A percentile compares a stretch with the other conserved stretches of the same genome.
phyloP scores from a whole-genome alignment of 2,797 vertebrate species.

The Aeoliscus strigatus region DNA sequence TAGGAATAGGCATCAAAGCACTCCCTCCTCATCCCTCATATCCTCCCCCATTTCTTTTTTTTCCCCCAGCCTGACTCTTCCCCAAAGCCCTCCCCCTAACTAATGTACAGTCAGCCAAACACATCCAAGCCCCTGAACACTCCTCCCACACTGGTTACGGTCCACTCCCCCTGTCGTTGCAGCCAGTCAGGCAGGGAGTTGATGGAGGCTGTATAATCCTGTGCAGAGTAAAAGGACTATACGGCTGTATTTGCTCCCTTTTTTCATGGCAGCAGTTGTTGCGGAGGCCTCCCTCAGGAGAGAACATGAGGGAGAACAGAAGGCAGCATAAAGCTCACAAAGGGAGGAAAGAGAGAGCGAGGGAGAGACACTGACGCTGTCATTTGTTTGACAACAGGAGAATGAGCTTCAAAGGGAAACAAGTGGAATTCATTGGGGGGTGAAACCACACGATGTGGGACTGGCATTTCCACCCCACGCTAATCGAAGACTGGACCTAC shows the following conservation, averaged over 20 bases:
- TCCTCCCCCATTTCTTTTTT: slow-evolving; percentile 16
- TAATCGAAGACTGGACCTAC: slow-evolving; percentile 35
- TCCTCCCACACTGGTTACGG: slow-evolving; percentile 41
- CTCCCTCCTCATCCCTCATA: slow-evolving; percentile 23
- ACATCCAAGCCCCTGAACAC: slow-evolving; percentile 23
- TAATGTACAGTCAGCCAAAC: slow-evolving; percentile 16
- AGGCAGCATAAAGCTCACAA: slow-evolving; percentile 49
- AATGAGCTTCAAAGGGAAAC: slow-evolving; percentile 31
- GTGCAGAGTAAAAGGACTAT: slow-evolving; percentile 40
- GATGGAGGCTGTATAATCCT: slow-evolving; percentile 48
- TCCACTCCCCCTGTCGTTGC: slow-evolving; percentile 35
- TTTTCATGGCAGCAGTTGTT: slow-evolving; percentile 54
- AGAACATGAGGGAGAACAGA: slow-evolving; percentile 46
- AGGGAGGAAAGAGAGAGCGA: slow-evolving; percentile 23
- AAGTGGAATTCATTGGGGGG: slow-evolving; percentile 31
- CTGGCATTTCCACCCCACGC: slow-evolving; percentile 25
- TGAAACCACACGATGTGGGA: slow-evolving; percentile 57
- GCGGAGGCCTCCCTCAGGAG: slow-evolving; percentile 49
- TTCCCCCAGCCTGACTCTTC: slow-evolving; percentile 17
- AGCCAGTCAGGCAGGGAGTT: slow-evolving; percentile 34
- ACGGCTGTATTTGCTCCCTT: slow-evolving; percentile 41
- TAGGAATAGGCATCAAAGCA: slow-evolving; percentile 35
- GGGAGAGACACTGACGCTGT: slow-evolving; percentile 27
- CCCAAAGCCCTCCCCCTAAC: slow-evolving; percentile 15
- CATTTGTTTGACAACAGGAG: slow-evolving; percentile 30